Evolutionary conservation across 2,113 vertebrate genomes (phyloP).

Genomic region (Thymallus thymallus): DNA sequence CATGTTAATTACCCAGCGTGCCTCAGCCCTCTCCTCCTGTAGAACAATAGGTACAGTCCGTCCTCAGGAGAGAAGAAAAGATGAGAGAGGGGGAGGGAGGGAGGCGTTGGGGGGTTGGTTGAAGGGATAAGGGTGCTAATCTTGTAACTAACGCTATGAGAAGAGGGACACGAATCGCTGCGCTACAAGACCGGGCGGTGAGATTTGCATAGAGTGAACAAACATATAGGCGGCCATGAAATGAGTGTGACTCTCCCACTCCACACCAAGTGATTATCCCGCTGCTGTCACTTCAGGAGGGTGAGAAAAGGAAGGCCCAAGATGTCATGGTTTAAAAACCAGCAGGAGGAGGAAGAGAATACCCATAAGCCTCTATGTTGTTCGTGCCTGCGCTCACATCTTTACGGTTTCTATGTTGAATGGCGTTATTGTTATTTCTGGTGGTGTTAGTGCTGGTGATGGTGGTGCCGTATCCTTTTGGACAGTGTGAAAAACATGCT

Average conservation of each 20-base stretch:
- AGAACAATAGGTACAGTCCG: constrained; percentile 54
- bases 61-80: constrained; percentile 48
- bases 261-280: constrained; percentile 56
- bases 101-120: constrained; percentile 33
- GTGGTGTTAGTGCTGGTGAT: not conserved
- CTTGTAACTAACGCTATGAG: constrained; percentile 37
- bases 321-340: constrained; percentile 22
- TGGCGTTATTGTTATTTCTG: constrained; percentile 35
- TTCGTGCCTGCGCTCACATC: constrained; percentile 9
- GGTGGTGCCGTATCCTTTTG: constrained; percentile 28
- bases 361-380: constrained; percentile 22
- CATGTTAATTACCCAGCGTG: constrained; percentile 68
- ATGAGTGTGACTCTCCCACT: constrained; percentile 32
- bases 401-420: constrained; percentile 12
- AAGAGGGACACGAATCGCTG: constrained; percentile 45
- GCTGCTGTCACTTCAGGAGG: constrained; percentile 14
- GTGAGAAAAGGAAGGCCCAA: constrained; percentile 10
- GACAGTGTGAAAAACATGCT: constrained; percentile 17
- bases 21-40: constrained; percentile 55
- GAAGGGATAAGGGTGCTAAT: constrained; percentile 57
- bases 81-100: constrained; percentile 9
- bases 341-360: constrained; percentile 20
- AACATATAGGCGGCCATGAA: constrained; percentile 40
- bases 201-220: constrained; percentile 47
- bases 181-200: constrained; percentile 27